phyloP scores from a whole-genome alignment of 2,113 vertebrate species.

The Anoura caudifer region DNA sequence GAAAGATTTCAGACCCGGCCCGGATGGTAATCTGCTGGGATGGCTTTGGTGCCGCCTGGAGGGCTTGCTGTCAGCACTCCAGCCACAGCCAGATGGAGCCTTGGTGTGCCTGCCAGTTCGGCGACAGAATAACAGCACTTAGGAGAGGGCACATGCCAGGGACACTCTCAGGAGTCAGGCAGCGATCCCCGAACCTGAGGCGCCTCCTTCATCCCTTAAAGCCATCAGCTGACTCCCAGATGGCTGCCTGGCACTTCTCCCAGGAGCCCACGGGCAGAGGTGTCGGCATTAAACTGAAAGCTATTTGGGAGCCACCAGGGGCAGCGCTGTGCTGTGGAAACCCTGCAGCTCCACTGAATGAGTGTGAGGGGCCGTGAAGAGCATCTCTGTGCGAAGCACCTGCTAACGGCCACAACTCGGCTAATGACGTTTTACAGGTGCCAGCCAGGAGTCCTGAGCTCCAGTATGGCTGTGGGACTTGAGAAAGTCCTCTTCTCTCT shows the following conservation, averaged over 20 bases:
- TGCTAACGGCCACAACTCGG: rapidly evolving
- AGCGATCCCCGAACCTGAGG: rapidly evolving
- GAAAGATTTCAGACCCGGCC: not conserved
- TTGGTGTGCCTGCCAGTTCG: not conserved
- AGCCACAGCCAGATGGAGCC: not conserved
- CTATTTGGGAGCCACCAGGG: rapidly evolving
- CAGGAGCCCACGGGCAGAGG: not conserved
- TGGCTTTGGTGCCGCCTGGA: not conserved
- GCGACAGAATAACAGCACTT: not conserved
- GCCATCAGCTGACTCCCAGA: rapidly evolving
- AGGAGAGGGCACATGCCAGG: not conserved
- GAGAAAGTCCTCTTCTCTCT: not conserved
- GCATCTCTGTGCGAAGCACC: not conserved
- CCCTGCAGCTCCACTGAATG: not conserved
- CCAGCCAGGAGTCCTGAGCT: not conserved
- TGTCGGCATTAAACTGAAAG: rapidly evolving
- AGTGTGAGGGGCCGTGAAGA: rapidly evolving
- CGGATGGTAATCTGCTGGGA: not conserved
- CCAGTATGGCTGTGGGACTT: not conserved
- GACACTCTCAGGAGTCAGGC: not conserved
- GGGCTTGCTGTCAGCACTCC: not conserved
- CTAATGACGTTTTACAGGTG: not conserved
- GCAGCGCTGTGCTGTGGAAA: not conserved
- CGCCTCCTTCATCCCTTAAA: too few relatives aligned
- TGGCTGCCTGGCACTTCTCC: not conserved